phyloP scores from a whole-genome alignment of 2,888 invertebrate genomes.

The Theretra japonica region DNA sequence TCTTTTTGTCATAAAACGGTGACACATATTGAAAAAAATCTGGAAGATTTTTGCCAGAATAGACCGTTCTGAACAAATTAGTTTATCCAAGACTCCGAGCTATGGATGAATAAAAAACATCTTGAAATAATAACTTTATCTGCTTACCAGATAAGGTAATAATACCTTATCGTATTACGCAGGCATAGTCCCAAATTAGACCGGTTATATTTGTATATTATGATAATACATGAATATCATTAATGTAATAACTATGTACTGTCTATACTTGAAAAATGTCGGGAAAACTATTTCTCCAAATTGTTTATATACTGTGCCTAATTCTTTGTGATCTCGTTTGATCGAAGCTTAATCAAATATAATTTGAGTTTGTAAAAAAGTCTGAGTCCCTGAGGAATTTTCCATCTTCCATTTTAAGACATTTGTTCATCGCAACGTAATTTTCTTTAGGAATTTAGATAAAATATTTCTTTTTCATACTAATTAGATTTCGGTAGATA shows the following conservation, averaged over 20 bases:
- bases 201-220: background rate
- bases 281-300: background rate
- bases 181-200: slow-evolving; percentile 9
- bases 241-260: background rate
- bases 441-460: background rate
- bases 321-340: slow-evolving; percentile 1
- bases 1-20: background rate
- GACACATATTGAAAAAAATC: background rate
- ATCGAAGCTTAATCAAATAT: slow-evolving; percentile 8
- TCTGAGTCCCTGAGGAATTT: background rate
- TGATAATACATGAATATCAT: too few species aligned
- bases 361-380: slow-evolving; percentile 5
- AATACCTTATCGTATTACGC: background rate
- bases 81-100: background rate
- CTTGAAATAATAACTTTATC: slow-evolving; percentile 10
- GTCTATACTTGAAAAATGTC: too few species aligned
- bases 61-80: background rate
- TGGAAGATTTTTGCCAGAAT: background rate
- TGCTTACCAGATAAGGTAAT: background rate
- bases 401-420: background rate
- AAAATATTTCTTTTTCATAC: background rate
- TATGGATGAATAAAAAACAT: slow-evolving; percentile 7
- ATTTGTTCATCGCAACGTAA: slow-evolving; percentile 19
- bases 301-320: background rate
- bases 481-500: background rate